Conservation (phyloP, 1,140 invertebrate genomes). For the Anastatus disparis region DNA sequence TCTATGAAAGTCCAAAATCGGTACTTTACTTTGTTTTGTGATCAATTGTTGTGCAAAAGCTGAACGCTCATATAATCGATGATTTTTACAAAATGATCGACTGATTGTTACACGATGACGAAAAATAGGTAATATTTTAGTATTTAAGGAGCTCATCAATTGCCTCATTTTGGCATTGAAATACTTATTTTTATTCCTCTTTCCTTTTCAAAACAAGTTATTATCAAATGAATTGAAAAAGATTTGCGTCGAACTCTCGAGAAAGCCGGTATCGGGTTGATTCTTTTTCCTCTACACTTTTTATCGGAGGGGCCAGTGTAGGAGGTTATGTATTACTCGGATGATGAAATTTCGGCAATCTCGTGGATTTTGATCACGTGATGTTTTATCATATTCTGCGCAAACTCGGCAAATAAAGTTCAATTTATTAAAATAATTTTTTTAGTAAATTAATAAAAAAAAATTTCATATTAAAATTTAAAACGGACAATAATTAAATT, state of each 20-base stretch:
- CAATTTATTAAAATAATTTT: too few species aligned
- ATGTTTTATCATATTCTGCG: background rate
- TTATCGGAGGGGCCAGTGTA: too few species aligned
- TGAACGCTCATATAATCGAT: background rate
- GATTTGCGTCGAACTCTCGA: constrained; percentile 21
- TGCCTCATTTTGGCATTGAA: constrained; percentile 5
- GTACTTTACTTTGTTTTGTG: background rate
- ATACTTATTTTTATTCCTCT: background rate
- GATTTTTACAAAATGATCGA: constrained; percentile 43
- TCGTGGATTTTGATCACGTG: background rate
- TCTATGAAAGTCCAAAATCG: constrained; percentile 12
- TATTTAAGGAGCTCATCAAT: constrained; percentile 26
- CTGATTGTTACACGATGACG: constrained; percentile 41
- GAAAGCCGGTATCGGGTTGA: constrained; percentile 40
- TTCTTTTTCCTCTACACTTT: too few species aligned
- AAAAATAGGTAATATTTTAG: constrained; percentile 45
- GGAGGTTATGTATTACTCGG: constrained; percentile 14
- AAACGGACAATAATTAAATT: too few species aligned
- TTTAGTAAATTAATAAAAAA: too few species aligned
- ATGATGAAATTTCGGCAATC: constrained; percentile 13
- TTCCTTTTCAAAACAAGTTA: background rate
- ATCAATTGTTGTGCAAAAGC: background rate
- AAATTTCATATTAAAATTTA: too few species aligned
- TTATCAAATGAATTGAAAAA: background rate
- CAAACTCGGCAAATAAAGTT: background rate